Base-by-base conservation (phyloP, 2,888 invertebrate genomes). In the Chydorus sphaericus region DNA sequence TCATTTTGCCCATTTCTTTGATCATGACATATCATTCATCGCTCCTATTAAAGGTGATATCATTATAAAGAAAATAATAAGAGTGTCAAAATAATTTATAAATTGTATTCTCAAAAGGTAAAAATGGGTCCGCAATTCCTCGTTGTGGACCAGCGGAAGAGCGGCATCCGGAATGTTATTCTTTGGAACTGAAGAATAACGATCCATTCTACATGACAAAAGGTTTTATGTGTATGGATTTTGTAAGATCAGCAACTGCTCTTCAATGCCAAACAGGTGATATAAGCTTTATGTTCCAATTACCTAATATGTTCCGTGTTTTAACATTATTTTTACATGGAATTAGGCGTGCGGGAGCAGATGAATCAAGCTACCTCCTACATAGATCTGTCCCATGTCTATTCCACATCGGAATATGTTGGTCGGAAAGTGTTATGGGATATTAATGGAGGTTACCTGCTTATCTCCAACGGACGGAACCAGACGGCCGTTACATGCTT, bases 1-100 rank as follows among this genome's bases (percentile, higher is more conserved):
- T 0, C 83, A 88, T 4, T 90, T 87, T 77, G 90, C 89, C 0
- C 89, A 90, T 71, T 89, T 91, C 69, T 66, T 90, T 14, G 88
- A 89, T 68, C 89, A 90, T 62, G 90, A 90, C 62, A 81, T 90
- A 56, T 87, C 88, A 0, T 84, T 87, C 6, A 89, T 88, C 0
- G 87, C 88, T 0, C 70, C 85, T 7, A 83, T 79, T 62, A 81
- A 81, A 65, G 82, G 84, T 70, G 60, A 60, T 37, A 44, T n/a
- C n/a, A n/a, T n/a, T n/a, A n/a, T n/a, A n/a, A n/a, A n/a, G n/a
- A n/a, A n/a, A n/a, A n/a, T n/a, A n/a, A n/a, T n/a, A n/a, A n/a
- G n/a, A n/a, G n/a, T n/a, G n/a, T n/a, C n/a, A n/a, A n/a, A n/a
- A n/a, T n/a, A n/a, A n/a, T n/a, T n/a, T n/a, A n/a, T n/a, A n/a